Conservation (phyloP, 1,140 invertebrate species). For the Atta cephalotes region DNA sequence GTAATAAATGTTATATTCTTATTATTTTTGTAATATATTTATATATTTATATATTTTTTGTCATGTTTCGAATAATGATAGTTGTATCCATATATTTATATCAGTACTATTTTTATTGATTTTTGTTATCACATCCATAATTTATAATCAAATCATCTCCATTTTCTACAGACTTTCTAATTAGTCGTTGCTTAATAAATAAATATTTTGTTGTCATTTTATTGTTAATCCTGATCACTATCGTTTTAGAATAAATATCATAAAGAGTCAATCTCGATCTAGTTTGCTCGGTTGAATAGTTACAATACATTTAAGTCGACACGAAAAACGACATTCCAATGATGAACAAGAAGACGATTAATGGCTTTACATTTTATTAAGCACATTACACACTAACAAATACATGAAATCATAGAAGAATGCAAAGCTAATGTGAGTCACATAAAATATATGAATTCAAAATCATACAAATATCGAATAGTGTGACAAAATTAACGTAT, state of each 20-base stretch:
- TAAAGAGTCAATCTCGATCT: slow-evolving; percentile 16
- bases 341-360: slow-evolving; percentile 56
- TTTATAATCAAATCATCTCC: background rate
- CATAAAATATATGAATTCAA: too few species aligned
- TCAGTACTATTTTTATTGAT: background rate
- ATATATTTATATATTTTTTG: background rate
- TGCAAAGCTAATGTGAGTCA: too few species aligned
- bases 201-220: slow-evolving; percentile 20
- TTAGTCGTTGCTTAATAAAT: background rate
- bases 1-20: background rate
- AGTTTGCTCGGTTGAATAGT: slow-evolving; percentile 38
- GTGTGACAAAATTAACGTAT: background rate
- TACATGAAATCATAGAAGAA: too few species aligned
- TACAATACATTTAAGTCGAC: slow-evolving; percentile 40
- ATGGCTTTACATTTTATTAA: background rate
- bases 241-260: slow-evolving; percentile 37
- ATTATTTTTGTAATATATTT: background rate
- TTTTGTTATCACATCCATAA: background rate
- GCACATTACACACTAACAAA: slow-evolving; percentile 36
- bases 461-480: background rate
- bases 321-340: slow-evolving; percentile 56
- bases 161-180: background rate
- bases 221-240: slow-evolving; percentile 3
- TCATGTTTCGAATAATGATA: background rate
- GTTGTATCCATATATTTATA: too few species aligned